Conservation (phyloP, 2,797 vertebrate species). For the Phrynocephalus vlangalii region DNA sequence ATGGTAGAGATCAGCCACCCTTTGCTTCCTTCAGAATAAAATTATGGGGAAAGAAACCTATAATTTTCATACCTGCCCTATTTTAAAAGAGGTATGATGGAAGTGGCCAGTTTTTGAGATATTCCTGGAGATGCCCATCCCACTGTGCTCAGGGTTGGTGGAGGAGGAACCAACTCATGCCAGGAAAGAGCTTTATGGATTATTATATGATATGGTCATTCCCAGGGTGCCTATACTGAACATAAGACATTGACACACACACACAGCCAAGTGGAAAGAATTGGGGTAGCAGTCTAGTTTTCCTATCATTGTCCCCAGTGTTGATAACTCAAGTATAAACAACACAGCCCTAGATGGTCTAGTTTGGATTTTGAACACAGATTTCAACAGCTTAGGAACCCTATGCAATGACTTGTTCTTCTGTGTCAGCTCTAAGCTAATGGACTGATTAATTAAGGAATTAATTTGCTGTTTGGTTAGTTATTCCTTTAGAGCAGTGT, state of each 20-base stretch:
- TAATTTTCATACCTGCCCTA: too few species aligned
- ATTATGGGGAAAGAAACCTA: too few species aligned
- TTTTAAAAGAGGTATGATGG: too few species aligned
- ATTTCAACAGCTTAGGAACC: neutral
- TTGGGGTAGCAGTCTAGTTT: neutral
- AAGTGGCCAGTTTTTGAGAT: neutral
- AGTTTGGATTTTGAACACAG: neutral
- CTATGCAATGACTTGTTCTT: neutral
- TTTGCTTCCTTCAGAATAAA: too few species aligned
- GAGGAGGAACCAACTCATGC: too few species aligned
- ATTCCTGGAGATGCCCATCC: too few species aligned
- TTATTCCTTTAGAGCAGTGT: neutral
- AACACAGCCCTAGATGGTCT: too few species aligned
- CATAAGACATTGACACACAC: neutral
- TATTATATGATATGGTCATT: too few species aligned
- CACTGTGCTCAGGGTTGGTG: neutral
- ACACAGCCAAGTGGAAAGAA: neutral
- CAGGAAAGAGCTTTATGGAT: too few species aligned
- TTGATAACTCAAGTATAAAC: neutral
- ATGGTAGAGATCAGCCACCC: too few species aligned
- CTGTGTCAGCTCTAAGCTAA: neutral
- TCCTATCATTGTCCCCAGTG: neutral
- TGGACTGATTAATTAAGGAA: neutral
- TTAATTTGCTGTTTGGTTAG: neutral
- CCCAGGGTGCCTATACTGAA: neutral